Conservation (phyloP, 2,888 invertebrate genomes). For the Pedicia rivosa region DNA sequence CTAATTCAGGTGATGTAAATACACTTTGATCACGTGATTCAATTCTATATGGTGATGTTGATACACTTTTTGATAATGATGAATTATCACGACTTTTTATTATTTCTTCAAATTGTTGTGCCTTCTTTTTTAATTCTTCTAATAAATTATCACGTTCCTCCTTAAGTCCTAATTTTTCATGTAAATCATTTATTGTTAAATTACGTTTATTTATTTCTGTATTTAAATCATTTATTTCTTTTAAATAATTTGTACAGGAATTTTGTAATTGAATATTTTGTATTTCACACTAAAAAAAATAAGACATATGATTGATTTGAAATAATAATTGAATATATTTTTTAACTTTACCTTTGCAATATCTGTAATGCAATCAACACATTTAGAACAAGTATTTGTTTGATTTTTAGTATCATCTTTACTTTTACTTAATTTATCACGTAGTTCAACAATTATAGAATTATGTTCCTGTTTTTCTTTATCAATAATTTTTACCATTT, state of each 20-base stretch:
- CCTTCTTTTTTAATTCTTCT: constrained; percentile 41
- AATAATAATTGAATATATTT: constrained; percentile 8
- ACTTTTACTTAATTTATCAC: constrained; percentile 20
- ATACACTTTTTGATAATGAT: constrained; percentile 20
- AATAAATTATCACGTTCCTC: constrained; percentile 43
- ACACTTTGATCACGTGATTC: constrained; percentile 19
- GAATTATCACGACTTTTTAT: constrained; percentile 35
- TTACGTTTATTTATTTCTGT: constrained; percentile 24
- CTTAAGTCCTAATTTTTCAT: constrained; percentile 26
- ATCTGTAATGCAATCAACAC: constrained; percentile 21
- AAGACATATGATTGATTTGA: constrained; percentile 15
- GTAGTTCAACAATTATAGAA: constrained; percentile 19
- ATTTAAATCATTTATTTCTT: constrained; percentile 20
- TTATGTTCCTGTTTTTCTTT: constrained; percentile 31
- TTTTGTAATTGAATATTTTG: constrained; percentile 23
- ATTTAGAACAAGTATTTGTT: constrained; percentile 20
- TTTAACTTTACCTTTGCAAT: constrained; percentile 20
- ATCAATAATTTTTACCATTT: constrained; percentile 34
- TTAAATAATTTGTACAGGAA: constrained; percentile 19
- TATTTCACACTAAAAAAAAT: constrained; percentile 28
- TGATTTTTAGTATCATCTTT: constrained; percentile 8
- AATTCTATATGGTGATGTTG: constrained; percentile 13
- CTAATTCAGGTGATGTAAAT: constrained; percentile 26
- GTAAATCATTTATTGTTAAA: constrained; percentile 21
- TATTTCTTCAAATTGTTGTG: constrained; percentile 46